Evolutionary conservation across 2,888 invertebrate genomes (phyloP), one percentile per base, ranked within the genome.

Genomic region (Corythucha ciliata): DNA sequence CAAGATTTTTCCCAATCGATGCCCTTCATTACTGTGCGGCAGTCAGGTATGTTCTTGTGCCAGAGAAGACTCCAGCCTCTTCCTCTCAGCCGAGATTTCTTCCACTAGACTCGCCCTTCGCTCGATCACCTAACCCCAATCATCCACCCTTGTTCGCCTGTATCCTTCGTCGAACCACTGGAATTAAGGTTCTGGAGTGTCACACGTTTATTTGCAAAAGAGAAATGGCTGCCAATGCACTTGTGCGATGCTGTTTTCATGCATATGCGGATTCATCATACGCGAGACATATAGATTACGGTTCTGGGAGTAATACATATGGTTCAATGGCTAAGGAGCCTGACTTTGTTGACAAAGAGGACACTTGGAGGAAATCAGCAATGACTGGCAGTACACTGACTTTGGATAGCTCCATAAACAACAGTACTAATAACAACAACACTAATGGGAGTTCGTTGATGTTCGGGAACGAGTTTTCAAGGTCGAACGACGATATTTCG

Each of bases 131-230:
- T 20, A 87, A 91, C 60, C 83, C 89, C 50, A 81, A 86, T 59
- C 96, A 98, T 69, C 96, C 96, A 52, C 94, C 97, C 24, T 76
- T 98, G 56, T 92, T 98, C 70, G 94, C 96, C 34, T 94, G 94
- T 62, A 96, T 98, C 57, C 74, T 98, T 62, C 79, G 97, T 42
- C 79, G 97, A 59, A 96, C 94, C 40, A 86, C 88, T 44, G 97
- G 97, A 48, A 94, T 97, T 62, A 96, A 96, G 71, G 94, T 94
- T 51, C 76, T 98, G 57, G 98, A 98, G 72, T 97, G 97, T 73
- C 97, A 98, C 72, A 93, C 94, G 58, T 97, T 98, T 71, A 91
- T 98, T 65, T 93, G 94, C 71, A 90, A 93, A 63, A 81, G 92
- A 52, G 91, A 93, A 69, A 87, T 91, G 67, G 96, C 97, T 40